Base-by-base conservation (phyloP, 2,113 vertebrate species). In the Ivindomyrus marchei region DNA sequence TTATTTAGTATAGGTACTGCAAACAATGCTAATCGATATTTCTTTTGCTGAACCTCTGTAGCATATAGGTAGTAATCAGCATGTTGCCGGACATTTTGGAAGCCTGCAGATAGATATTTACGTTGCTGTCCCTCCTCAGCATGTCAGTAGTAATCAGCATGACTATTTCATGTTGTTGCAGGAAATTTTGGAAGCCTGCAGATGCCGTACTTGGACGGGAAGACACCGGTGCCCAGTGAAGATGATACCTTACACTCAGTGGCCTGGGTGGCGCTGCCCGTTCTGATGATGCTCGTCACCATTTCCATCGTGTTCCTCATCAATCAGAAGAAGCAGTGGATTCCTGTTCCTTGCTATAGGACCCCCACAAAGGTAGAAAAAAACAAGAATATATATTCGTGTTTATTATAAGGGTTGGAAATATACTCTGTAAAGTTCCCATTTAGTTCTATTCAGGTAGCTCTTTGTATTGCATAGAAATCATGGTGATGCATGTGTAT, bases 281-380 rank as follows among this genome's bases (percentile, higher is more conserved):
- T 97, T 89, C 92, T 94, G n/a, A 93, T 96, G 89, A 96, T 96
- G 1, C 93, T 97, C 4, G 92, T 97, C 31, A 92, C 96, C 46
- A 94, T 98, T 84, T 92, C 97, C 8, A 87, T 95, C n/a, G 93
- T 98, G 93, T 94, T 98, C 47, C 92, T 97, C 39, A 87, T 97
- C 93, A 97, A 97, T 92, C 97, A 97, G 94, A 97, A 97, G 77
- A 97, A 97, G 92, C 97, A 97, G 91, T 98, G 97, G 97, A 94
- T 98, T 88, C 96, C 97, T 13, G 96, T 97, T 91, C 96, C 96
- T 80, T 98, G 97, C 94, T 97, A 97, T 92, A 96, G 95, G 92
- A 92, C 97, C 91, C 97, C 97, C 88, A 96, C 97, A 91, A 98
- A 98, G 97, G 97, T 98, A 95, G 0, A 3, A 24, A 24, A 84